These are phyloP conservation scores for Trissolcus japonicus DNA, from an alignment of 2,888 invertebrate species.

Conservation along the genomic window DNA sequence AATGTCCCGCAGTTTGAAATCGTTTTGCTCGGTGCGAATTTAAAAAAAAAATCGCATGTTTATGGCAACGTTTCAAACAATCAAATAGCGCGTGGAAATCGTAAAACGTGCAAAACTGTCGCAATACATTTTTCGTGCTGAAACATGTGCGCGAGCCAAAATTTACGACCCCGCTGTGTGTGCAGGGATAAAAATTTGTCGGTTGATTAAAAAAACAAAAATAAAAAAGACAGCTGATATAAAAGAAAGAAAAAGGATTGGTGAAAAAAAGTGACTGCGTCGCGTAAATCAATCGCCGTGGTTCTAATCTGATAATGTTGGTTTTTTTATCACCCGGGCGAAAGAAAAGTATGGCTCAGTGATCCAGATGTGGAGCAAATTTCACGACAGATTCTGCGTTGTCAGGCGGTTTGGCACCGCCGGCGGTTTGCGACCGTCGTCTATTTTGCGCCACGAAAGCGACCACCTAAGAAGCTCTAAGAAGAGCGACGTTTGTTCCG, in stretches of 20 bases:
- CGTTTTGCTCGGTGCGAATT: not conserved
- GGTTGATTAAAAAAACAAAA: conserved; percentile 32
- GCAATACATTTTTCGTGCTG: conserved; percentile 11
- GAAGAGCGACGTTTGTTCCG: conserved; percentile 41
- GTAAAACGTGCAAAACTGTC: conserved; percentile 29
- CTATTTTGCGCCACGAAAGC: conserved; percentile 53
- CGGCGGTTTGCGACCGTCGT: conserved; percentile 44
- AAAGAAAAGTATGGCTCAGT: conserved; percentile 35
- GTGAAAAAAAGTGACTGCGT: conserved; percentile 8
- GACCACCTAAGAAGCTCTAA: conserved; percentile 58
- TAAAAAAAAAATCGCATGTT: conserved; percentile 15
- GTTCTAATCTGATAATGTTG: conserved; percentile 45
- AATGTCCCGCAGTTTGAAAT: conserved; percentile 26
- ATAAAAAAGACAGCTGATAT: no score
- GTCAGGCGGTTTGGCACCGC: conserved; percentile 48
- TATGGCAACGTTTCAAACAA: conserved; percentile 31
- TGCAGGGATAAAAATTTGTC: conserved; percentile 34
- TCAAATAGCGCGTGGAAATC: conserved; percentile 15
- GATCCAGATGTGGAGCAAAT: conserved; percentile 56
- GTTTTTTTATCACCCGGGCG: conserved; percentile 24
- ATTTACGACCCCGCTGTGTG: not conserved
- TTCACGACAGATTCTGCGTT: conserved; percentile 44
- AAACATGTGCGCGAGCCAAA: conserved; percentile 17
- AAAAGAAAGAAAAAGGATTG: not conserved
- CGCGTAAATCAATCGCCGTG: conserved; percentile 44